phyloP scores from a whole-genome alignment of 1,140 invertebrate genomes.

The Vollenhovia emeryi region DNA sequence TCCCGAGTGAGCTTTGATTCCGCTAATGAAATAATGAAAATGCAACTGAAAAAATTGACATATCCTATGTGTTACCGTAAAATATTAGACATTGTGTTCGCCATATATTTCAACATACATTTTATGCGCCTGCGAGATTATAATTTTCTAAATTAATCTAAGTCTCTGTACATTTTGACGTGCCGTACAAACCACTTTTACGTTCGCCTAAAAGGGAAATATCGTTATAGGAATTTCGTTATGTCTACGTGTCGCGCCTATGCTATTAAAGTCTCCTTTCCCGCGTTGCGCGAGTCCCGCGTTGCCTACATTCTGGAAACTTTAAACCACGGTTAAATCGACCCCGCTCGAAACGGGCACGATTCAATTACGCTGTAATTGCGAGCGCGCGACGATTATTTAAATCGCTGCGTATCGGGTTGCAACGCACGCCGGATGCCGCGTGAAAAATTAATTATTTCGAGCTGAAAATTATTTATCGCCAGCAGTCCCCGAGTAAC shows the following conservation, averaged over 20 bases:
- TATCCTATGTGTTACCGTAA: background rate
- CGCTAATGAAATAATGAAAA: background rate
- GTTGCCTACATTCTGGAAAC: slow-evolving; percentile 41
- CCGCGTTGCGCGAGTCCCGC: background rate
- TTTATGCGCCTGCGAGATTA: slow-evolving; percentile 4
- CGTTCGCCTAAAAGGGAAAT: slow-evolving; percentile 44
- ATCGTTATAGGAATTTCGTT: slow-evolving; percentile 37
- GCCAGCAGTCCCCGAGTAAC: background rate
- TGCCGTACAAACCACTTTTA: slow-evolving; percentile 18
- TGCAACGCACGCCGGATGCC: background rate
- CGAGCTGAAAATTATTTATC: background rate
- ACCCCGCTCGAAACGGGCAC: background rate
- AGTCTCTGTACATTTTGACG: slow-evolving; percentile 34
- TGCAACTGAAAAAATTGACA: background rate
- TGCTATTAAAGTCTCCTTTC: slow-evolving; percentile 31
- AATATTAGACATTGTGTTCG: slow-evolving; percentile 7
- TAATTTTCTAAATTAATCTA: slow-evolving; percentile 41
- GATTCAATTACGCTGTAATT: slow-evolving; percentile 18
- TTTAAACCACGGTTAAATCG: slow-evolving; percentile 25
- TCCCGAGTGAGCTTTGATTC: background rate
- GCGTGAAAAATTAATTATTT: background rate
- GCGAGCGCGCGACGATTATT: background rate
- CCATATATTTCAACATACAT: background rate
- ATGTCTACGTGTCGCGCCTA: slow-evolving; percentile 31
- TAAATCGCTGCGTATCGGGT: slow-evolving; percentile 8